Evolutionary conservation across 2,797 vertebrate genomes (phyloP).

Genomic region (Sebastes cheni): DNA sequence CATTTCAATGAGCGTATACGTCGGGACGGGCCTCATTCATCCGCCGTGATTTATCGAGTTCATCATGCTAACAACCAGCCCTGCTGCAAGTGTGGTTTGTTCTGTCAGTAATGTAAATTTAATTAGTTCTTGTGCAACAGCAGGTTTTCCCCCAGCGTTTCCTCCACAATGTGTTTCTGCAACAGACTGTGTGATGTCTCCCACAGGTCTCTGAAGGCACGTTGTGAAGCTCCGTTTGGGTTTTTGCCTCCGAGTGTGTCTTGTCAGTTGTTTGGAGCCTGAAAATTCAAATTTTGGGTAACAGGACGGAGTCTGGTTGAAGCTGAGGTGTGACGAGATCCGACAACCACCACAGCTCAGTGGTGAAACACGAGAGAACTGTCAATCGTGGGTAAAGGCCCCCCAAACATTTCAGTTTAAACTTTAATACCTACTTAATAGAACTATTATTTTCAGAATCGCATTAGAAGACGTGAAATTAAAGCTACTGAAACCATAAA

Average conservation of each 20-base stretch:
- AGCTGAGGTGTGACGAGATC: background rate
- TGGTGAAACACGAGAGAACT: background rate
- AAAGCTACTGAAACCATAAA: background rate
- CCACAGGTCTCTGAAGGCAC: background rate
- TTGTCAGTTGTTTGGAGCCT: background rate
- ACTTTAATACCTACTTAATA: background rate
- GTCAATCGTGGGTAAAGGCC: background rate
- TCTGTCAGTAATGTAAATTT: conserved; percentile 20
- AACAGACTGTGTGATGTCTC: background rate
- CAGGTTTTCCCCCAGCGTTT: background rate
- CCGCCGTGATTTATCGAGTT: background rate
- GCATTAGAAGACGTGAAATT: conserved; percentile 5
- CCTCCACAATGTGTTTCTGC: background rate
- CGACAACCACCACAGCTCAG: background rate
- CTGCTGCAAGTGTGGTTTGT: conserved; percentile 10
- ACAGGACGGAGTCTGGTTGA: background rate
- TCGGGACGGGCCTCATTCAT: background rate
- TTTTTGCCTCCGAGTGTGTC: conserved; percentile 1
- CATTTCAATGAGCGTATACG: background rate
- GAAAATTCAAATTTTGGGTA: background rate
- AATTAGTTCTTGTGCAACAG: conserved; percentile 26
- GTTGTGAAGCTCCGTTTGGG: background rate
- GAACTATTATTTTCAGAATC: background rate
- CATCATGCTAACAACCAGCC: background rate
- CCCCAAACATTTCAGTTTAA: background rate